These are phyloP conservation scores for Lacerta agilis DNA, from an alignment of 2,797 vertebrate species.

Conservation along the genomic window DNA sequence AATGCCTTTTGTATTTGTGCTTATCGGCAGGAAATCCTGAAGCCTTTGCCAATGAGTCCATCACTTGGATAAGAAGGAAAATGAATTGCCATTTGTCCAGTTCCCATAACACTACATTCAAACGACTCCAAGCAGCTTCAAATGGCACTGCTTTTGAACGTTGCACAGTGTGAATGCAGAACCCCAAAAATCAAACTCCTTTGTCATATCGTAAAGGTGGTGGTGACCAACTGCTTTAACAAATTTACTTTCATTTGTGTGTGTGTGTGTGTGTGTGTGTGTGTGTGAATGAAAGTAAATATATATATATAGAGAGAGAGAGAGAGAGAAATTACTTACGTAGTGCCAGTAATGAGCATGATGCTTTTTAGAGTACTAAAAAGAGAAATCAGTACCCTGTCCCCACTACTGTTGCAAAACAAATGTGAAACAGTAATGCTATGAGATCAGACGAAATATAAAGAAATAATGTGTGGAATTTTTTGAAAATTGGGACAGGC, in stretches of 20 bases:
- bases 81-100: constrained; percentile 48
- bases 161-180: fast-evolving
- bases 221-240: constrained; percentile 4
- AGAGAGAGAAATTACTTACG: not conserved
- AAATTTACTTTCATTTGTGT: not conserved
- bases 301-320: no score
- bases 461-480: no score
- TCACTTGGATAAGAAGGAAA: constrained; percentile 5
- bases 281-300: no score
- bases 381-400: not conserved
- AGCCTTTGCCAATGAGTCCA: constrained; percentile 48
- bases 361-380: not conserved
- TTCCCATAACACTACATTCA: constrained; percentile 49
- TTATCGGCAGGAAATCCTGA: constrained; percentile 55
- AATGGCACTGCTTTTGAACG: not conserved
- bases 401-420: no score
- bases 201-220: not conserved
- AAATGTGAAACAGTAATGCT: no score
- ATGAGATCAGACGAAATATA: no score
- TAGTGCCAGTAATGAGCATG: not conserved
- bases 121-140: constrained; percentile 14
- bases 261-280: no score
- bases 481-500: no score
- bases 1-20: constrained; percentile 50
- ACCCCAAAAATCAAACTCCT: not conserved